phyloP scores from a whole-genome alignment of 2,888 invertebrate genomes.

The Norana najaformis region DNA sequence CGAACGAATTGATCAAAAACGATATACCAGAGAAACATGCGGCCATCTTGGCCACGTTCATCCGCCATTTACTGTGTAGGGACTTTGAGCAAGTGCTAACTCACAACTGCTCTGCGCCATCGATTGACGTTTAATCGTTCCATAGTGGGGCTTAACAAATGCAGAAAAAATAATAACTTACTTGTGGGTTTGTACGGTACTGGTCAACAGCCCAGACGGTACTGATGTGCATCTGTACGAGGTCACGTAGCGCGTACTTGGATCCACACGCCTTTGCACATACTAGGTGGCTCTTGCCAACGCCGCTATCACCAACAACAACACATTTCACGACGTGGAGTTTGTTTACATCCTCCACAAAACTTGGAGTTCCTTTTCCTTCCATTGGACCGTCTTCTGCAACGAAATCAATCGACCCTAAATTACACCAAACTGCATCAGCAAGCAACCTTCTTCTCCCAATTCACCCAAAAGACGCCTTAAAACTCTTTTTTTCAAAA shows the following conservation, averaged over 20 bases:
- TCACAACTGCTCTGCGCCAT: too few relatives aligned
- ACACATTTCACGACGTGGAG: slow-evolving; percentile 88
- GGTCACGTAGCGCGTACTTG: slow-evolving; percentile 85
- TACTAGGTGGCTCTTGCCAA: slow-evolving; percentile 91
- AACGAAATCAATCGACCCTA: background rate
- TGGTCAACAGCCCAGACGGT: slow-evolving; percentile 98
- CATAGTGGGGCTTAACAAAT: too few relatives aligned
- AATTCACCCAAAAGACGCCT: background rate
- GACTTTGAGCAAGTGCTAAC: too few relatives aligned
- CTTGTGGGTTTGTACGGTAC: slow-evolving; percentile 92
- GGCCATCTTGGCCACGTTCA: too few relatives aligned
- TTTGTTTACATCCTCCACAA: background rate
- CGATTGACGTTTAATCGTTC: too few relatives aligned
- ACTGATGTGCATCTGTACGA: slow-evolving; percentile 91
- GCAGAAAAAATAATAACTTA: too few relatives aligned
- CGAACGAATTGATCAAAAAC: too few relatives aligned
- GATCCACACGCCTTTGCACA: slow-evolving; percentile 95
- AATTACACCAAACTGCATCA: background rate
- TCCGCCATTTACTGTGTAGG: too few relatives aligned
- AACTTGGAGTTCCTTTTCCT: background rate
- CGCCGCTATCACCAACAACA: slow-evolving; percentile 87
- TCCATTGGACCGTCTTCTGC: slow-evolving; percentile 3
- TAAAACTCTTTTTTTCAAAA: too few relatives aligned
- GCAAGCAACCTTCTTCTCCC: background rate
- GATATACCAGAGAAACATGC: too few relatives aligned